These are phyloP conservation scores for Mythimna ferrago DNA, from an alignment of 2,888 invertebrate genomes.

Conservation along the genomic window DNA sequence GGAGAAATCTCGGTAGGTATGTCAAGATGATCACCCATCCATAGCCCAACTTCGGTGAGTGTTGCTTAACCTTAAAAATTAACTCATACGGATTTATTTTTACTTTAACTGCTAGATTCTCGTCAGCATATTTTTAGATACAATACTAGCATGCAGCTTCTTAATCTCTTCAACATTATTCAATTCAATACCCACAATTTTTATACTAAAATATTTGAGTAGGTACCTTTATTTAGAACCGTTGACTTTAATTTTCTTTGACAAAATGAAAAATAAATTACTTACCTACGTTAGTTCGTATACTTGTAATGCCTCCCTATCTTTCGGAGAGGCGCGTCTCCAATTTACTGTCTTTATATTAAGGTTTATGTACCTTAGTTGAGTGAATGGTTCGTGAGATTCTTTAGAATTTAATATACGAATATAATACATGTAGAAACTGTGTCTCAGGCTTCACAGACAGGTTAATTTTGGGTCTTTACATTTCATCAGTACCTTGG, in stretches of 20 bases:
- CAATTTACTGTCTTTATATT: slow-evolving; percentile 42
- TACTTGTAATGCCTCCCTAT: slow-evolving; percentile 38
- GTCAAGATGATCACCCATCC: too few relatives aligned
- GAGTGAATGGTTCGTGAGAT: slow-evolving; percentile 17
- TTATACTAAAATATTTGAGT: not conserved
- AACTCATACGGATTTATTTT: too few relatives aligned
- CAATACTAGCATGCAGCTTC: not conserved
- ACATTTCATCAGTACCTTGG: not conserved
- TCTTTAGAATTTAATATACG: slow-evolving; percentile 20
- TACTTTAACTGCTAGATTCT: too few relatives aligned
- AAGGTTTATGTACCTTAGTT: slow-evolving; percentile 29
- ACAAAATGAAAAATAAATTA: slow-evolving; percentile 44
- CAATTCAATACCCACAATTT: slow-evolving; percentile 33
- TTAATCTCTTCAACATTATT: slow-evolving; percentile 46
- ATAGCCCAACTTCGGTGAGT: too few relatives aligned
- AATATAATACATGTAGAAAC: not conserved
- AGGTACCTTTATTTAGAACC: slow-evolving; percentile 9
- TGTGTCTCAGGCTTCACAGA: not conserved
- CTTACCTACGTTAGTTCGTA: slow-evolving; percentile 30
- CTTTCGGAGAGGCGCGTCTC: slow-evolving; percentile 41
- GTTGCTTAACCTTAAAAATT: too few relatives aligned
- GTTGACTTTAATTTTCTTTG: slow-evolving; percentile 44
- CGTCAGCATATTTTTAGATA: too few relatives aligned
- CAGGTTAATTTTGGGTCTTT: slow-evolving; percentile 4
- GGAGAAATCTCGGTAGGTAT: too few relatives aligned